Conservation (phyloP, 2,888 invertebrate genomes). For the Altica lythri region DNA sequence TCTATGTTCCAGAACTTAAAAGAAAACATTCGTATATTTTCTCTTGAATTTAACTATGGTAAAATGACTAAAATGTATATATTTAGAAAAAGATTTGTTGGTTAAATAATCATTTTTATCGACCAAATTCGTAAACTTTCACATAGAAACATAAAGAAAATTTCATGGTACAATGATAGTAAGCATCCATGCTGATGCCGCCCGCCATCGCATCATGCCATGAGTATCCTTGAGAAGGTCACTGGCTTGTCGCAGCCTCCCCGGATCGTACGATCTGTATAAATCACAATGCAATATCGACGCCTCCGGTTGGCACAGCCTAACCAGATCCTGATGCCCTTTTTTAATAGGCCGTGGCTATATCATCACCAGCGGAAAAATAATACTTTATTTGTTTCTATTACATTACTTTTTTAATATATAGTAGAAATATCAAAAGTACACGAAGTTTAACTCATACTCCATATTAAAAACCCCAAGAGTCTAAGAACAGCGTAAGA, state of each 20-base stretch:
- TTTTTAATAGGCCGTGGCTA: constrained; percentile 13
- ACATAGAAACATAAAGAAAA: constrained; percentile 7
- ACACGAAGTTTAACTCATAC: no score
- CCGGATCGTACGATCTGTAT: constrained; percentile 46
- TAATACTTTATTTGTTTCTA: no score
- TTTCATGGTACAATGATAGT: constrained; percentile 1
- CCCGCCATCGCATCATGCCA: constrained; percentile 6
- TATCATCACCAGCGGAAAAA: neutral
- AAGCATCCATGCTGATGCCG: neutral
- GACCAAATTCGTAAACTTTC: constrained; percentile 6
- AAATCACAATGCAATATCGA: constrained; percentile 48
- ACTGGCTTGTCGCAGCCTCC: constrained; percentile 53
- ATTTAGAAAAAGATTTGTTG: no score
- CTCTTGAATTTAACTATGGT: no score
- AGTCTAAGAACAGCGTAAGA: no score
- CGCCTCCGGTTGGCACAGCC: constrained; percentile 47
- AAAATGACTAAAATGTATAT: no score
- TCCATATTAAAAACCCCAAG: no score
- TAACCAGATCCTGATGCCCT: constrained; percentile 31
- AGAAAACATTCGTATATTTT: no score
- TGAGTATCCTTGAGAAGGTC: constrained; percentile 55
- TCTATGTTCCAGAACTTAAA: no score
- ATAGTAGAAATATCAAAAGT: no score
- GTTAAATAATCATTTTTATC: no score
- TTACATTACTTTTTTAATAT: no score